Evolutionary conservation across 1,140 invertebrate species (phyloP), one percentile per base, ranked within the genome.

Genomic region (Anthonomus grandis): DNA sequence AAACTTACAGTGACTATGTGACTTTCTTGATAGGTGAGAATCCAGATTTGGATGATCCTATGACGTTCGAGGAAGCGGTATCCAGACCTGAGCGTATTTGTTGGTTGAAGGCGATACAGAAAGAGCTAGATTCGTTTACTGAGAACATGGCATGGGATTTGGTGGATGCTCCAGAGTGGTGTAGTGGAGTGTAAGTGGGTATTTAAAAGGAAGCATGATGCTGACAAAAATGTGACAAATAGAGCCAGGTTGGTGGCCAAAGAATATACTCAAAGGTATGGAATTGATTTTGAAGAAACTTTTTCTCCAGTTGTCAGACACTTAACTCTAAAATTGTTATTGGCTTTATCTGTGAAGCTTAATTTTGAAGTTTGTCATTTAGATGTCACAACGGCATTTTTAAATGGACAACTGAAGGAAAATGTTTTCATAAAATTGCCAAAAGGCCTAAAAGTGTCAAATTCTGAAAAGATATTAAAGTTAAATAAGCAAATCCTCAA

Each of bases 331-430:
- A 61, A 62, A 53, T 24, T 67, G n/a, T 55, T 69, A 18, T 47
- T 68, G 39, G 65, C 61, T 12, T 54, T 69, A 39, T 50, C 68
- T 24, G 60, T 63, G 21, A 54, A 64, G 17, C 62, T 65, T 50
- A 48, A 61, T 45, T 51, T 68, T 49, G 55, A 57, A 9, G 59
- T 68, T 5, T 44, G 13, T 3, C 65, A 73, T 53, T 57, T 72
- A 31, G 71, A 74, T 64, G 68, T 75, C n/a, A 60, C 57, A 15
- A 75, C 73, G n/a, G 74, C 71, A 8, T 76, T 70, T 57, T 59
- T 75, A 17, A 66, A 74, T 59, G 66, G 67, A 10, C 44, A 56
- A 17, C 53, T 76, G 34, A 45, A 66, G 17, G 68, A 74, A 63
- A 63, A 56, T n/a, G n/a, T n/a, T n/a, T n/a, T n/a, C n/a, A n/a